Evolutionary conservation across 2,888 invertebrate species (phyloP).

Genomic region (Diaphora mendica): DNA sequence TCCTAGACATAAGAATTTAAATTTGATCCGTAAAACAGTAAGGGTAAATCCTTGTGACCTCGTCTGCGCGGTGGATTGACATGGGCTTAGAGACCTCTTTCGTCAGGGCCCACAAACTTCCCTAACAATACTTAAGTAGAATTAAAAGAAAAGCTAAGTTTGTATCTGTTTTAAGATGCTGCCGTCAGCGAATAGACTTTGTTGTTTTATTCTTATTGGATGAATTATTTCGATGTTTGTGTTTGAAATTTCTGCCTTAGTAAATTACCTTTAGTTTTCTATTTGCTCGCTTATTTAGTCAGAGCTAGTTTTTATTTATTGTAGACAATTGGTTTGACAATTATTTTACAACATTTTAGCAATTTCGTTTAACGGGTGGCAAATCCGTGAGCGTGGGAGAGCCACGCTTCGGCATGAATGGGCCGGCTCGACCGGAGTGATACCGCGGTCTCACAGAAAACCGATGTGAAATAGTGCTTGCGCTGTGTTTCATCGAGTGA

Average conservation of each 20-base stretch:
- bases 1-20: slow-evolving; percentile 42
- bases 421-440: too few species aligned
- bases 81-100: slow-evolving; percentile 51
- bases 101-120: slow-evolving; percentile 53
- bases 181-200: slow-evolving; percentile 45
- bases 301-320: not conserved
- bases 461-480: too few species aligned
- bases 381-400: too few species aligned
- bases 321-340: too few species aligned
- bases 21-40: slow-evolving; percentile 43
- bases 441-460: too few species aligned
- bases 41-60: slow-evolving; percentile 48
- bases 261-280: slow-evolving; percentile 33
- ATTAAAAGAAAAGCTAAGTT: slow-evolving; percentile 63
- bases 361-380: not conserved
- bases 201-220: slow-evolving; percentile 49
- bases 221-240: slow-evolving; percentile 48
- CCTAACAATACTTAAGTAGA: slow-evolving; percentile 58
- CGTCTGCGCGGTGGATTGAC: slow-evolving; percentile 54
- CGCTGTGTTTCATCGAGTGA: too few species aligned
- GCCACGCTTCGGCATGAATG: too few species aligned
- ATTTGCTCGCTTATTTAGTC: slow-evolving; percentile 10
- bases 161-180: slow-evolving; percentile 49
- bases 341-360: not conserved
- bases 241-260: slow-evolving; percentile 31